These are phyloP conservation scores for Psix sp. DNA, from an alignment of 1,140 invertebrate species.

Conservation along the genomic window DNA sequence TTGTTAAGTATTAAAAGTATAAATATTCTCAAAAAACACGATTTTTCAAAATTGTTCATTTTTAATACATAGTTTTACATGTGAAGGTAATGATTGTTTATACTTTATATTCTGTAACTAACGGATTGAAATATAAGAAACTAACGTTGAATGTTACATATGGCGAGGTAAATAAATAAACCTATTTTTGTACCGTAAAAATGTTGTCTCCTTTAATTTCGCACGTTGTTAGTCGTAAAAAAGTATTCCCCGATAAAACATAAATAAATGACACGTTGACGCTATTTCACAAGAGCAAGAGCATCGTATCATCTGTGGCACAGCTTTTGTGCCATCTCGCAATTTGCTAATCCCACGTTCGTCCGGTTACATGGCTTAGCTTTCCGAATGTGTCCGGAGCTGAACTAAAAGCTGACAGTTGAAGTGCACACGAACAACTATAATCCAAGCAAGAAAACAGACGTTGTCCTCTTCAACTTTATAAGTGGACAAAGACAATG, in stretches of 20 bases:
- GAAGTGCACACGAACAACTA: constrained; percentile 41
- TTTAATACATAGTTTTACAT: no score
- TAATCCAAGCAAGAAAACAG: constrained; percentile 55
- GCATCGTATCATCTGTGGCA: constrained; percentile 31
- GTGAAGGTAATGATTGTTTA: no score
- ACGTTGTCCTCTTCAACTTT: constrained; percentile 51
- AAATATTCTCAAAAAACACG: no score
- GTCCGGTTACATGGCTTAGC: constrained; percentile 45
- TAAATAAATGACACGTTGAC: constrained; percentile 30
- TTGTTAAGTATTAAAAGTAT: no score
- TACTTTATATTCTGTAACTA: no score
- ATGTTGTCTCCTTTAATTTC: constrained; percentile 29
- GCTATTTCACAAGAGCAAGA: constrained; percentile 13
- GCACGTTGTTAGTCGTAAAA: constrained; percentile 7
- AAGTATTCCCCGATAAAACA: constrained; percentile 21
- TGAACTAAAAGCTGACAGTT: constrained; percentile 36
- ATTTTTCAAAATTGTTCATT: no score
- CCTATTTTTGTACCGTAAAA: constrained; percentile 6
- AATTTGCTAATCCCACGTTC: constrained; percentile 51
- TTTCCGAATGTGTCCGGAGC: constrained; percentile 34
- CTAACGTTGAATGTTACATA: no score
- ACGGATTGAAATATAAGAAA: no score
- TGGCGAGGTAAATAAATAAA: neutral
- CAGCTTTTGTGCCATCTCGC: constrained; percentile 39
- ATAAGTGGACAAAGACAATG: constrained; percentile 57